Evolutionary conservation across 2,888 invertebrate genomes (phyloP), one percentile per base, ranked within the genome.

Genomic region (Campoplex nolae): DNA sequence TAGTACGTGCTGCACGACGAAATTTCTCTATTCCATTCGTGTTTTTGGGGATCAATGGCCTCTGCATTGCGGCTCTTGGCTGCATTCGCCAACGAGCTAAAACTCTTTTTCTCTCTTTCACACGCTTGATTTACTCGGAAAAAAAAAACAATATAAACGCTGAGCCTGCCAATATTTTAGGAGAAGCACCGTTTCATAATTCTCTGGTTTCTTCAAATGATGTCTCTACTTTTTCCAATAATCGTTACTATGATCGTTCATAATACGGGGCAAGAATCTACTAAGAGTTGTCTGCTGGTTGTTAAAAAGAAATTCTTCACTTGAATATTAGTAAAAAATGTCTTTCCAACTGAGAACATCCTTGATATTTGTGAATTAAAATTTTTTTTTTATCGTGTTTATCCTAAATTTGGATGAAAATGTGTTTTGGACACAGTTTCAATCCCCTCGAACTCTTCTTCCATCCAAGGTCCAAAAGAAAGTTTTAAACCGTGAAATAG

Each of bases 21-120:
- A 80, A 88, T 82, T 82, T 88, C 71, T 86, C 83, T 82, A 84
- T 82, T 86, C 79, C 73, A 70, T 88, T 81, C 82, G 84, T 76
- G 86, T 82, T 84, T 86, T 82, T 68, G 81, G 85, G 84, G 88
- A 88, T 88, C 88, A 88, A 88, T 88, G 88, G 84, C 86, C 86
- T 79, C 88, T 88, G 88, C 88, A 88, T 86, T 88, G 88, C 88
- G 83, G 88, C 77, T 83, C 67, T 76, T 81, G 83, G 86, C 86
- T 80, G 77, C 54, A 81, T 80, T 51, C 48, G 51, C 71, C 58
- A 81, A 28, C 38, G 80, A 84, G 83, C 48, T 77, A 74, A 83
- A 74, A 67, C 42, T 74, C 67, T 76, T 73, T 68, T 62, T 76
- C 79, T 48, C 75, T 73, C n/a, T 48, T 76, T 45, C 2, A 48